Percentiles rank a stretch among this genome's conserved stretches.
Conservation (phyloP, 64 coral and sea anemone genomes). For the Platygyra sinensis region DNA sequence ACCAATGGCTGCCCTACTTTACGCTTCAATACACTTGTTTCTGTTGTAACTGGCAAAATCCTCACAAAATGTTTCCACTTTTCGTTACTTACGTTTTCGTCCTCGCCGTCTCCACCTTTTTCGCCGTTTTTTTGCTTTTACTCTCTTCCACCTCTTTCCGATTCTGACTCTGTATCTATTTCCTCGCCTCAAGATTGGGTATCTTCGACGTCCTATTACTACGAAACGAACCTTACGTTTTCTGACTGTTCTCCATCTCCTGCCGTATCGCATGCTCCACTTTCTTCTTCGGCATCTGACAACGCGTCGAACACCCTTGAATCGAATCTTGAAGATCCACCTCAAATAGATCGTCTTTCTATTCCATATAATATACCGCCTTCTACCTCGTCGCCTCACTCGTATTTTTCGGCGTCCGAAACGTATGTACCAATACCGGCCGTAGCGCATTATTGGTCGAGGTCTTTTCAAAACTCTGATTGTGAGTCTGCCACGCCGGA, state of each 20-base stretch:
- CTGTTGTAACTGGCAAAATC: neutral
- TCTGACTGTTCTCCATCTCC: neutral
- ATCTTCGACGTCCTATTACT: neutral
- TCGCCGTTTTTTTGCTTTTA: neutral
- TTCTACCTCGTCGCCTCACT: neutral
- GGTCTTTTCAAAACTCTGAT: neutral
- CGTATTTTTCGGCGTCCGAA: neutral
- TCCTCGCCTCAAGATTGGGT: neutral
- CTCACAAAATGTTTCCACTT: no score
- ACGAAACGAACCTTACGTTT: neutral
- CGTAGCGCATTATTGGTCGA: neutral
- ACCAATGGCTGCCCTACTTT: no score
- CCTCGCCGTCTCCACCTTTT: neutral
- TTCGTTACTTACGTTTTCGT: constrained; percentile 1
- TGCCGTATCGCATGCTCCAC: neutral
- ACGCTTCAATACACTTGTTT: no score
- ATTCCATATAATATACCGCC: neutral
- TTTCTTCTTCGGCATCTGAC: neutral
- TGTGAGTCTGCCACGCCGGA: neutral
- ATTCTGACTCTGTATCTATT: neutral
- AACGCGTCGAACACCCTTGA: neutral
- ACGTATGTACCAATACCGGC: neutral
- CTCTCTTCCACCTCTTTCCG: neutral
- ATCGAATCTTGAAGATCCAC: constrained; percentile 8
- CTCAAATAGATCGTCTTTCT: neutral